Evolutionary conservation across 2,113 vertebrate genomes (phyloP), one percentile per base, ranked within the genome.

Genomic region (Alexandromys fortis): DNA sequence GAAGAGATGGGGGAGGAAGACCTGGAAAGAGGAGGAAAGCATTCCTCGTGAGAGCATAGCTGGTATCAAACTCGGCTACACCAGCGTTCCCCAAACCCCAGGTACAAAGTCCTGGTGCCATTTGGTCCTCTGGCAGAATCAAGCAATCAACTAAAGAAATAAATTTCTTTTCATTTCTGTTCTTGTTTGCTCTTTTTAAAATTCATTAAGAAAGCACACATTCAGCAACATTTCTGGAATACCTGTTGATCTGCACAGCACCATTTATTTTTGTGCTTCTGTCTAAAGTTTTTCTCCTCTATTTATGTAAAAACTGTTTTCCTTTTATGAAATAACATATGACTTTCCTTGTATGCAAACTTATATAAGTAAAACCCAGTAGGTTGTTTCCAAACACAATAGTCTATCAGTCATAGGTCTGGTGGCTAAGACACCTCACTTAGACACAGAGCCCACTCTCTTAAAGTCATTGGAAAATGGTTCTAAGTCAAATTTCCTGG

Each of bases 401-500:
- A 21, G 73, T 77, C 89, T 35, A 45, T 82, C 45, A 83, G 3
- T 63, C 72, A 67, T 28, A 14, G 47, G n/a, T 35, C 19, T 45
- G 13, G 38, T 89, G 21, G 19, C 78, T 91, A 61, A 47, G 35
- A 83, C 28, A 68, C 5, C 13, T 63, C 81, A 12, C 30, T 28
- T 28, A 73, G 11, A 77, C 7, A 38, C 33, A 75, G 16, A 92
- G 26, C 0, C 3, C 7, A 81, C 45, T 22, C 45, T 22, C 17
- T 94, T 65, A 81, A 78, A 88, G 35, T 82, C 91, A 52, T n/a
- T 21, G 67, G 45, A 81, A 16, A 14, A 14, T 28, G 35, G 5
- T n/a, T 65, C 49, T 61, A 95, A 73, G 89, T 75, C 55, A 77
- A 61, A 87, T 85, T 90, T 82, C 45, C 86, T 92, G 61, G 68